Evolutionary conservation across 2,113 vertebrate genomes (phyloP).

Genomic region (Mola mola): DNA sequence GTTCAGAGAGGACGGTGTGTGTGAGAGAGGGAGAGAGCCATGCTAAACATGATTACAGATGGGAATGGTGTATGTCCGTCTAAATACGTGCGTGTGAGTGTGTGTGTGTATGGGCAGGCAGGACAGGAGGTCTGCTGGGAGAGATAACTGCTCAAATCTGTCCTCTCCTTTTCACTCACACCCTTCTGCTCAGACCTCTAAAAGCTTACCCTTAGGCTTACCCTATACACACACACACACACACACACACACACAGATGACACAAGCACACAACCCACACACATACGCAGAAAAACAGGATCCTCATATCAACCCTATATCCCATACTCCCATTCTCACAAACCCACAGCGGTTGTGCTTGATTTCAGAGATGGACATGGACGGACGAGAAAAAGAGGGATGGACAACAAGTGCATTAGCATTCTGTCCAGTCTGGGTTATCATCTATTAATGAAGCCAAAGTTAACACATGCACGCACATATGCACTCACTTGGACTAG

Average conservation of each 20-base stretch:
- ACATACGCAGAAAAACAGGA: conserved; percentile 17
- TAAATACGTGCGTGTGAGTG: conserved; percentile 8
- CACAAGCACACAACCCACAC: conserved; percentile 23
- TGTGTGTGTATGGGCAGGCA: conserved; percentile 41
- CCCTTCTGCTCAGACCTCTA: conserved; percentile 74
- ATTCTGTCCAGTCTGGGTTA: conserved; percentile 37
- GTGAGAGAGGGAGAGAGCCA: conserved; percentile 34
- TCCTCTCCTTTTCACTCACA: conserved; percentile 77
- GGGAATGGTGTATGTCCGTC: conserved; percentile 23
- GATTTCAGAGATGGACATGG: conserved; percentile 23
- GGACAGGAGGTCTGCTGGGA: conserved; percentile 76
- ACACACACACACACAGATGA: conserved; percentile 33
- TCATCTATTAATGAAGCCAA: conserved; percentile 58
- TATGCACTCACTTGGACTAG: conserved; percentile 12
- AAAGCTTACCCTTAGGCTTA: conserved; percentile 75
- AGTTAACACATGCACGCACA: conserved; percentile 32
- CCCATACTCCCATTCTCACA: conserved; percentile 38
- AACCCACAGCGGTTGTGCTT: conserved; percentile 22
- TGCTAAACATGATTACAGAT: conserved; percentile 71
- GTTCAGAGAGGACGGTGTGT: conserved; percentile 31
- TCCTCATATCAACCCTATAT: conserved; percentile 62
- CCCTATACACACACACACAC: conserved; percentile 37
- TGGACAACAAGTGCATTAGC: conserved; percentile 54
- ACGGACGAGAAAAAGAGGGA: conserved; percentile 29
- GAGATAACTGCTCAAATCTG: conserved; percentile 77